A percentile compares a stretch with the other conserved stretches of the same genome.
Evolutionary conservation across 2,113 vertebrate species (phyloP).

Genomic region (Coptodon bakossiorum): DNA sequence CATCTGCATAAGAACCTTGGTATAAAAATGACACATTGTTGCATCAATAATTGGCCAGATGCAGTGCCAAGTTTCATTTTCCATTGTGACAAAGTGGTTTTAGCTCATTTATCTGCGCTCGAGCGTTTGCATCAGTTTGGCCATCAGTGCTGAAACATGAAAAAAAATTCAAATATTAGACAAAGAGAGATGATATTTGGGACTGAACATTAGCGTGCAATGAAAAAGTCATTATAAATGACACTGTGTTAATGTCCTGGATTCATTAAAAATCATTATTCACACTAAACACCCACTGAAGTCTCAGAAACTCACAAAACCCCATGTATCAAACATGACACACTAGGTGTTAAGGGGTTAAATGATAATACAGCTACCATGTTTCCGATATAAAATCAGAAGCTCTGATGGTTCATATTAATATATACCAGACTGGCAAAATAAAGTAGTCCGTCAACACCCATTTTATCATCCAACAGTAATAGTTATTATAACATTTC

Average conservation of each 20-base stretch:
- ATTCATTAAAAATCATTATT: neutral
- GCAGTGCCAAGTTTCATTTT: neutral
- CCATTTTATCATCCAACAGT: neutral
- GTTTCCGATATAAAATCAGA: neutral
- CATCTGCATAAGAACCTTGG: neutral
- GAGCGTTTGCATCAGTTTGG: neutral
- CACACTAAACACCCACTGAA: neutral
- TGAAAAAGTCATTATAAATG: neutral
- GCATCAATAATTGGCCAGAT: neutral
- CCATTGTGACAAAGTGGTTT: neutral
- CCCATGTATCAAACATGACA: neutral
- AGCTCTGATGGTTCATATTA: neutral
- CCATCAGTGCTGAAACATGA: neutral
- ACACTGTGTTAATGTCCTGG: neutral
- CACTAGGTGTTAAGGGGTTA: neutral
- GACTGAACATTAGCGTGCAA: neutral
- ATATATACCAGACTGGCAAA: neutral
- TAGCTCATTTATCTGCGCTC: neutral
- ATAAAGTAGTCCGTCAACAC: neutral
- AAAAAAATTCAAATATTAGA: neutral
- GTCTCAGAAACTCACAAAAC: neutral
- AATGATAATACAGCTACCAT: neutral
- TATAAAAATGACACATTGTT: neutral
- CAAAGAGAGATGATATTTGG: neutral
- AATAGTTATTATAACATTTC: neutral